Evolutionary conservation across 2,888 invertebrate genomes (phyloP).

Genomic region (Diplolepis rosae): DNA sequence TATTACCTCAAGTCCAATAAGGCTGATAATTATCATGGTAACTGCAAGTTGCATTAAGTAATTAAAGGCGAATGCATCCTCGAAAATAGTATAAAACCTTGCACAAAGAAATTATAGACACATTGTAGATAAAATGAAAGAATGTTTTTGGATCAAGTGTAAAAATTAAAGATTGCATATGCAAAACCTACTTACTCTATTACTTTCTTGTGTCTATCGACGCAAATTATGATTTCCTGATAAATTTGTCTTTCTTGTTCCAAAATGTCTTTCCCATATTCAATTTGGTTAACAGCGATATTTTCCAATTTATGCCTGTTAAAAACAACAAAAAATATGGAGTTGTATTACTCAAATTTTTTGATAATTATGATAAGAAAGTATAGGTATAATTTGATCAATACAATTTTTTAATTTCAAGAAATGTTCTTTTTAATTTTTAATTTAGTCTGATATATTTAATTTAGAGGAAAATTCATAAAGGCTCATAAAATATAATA

Average conservation of each 20-base stretch:
- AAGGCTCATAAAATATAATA: too few species aligned
- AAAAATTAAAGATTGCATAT: too few species aligned
- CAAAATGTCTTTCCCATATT: background rate
- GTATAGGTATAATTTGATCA: too few species aligned
- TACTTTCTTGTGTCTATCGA: background rate
- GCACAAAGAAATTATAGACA: background rate
- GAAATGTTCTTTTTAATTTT: too few species aligned
- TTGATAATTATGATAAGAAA: too few species aligned
- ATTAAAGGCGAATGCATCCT: background rate
- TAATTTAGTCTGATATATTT: too few species aligned
- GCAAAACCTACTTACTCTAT: background rate
- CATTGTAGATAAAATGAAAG: too few species aligned
- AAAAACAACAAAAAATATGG: background rate
- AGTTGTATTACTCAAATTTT: too few species aligned
- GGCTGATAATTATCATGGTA: background rate
- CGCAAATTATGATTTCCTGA: background rate
- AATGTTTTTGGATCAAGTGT: too few species aligned
- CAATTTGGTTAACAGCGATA: background rate
- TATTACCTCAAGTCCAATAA: background rate
- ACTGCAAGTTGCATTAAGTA: background rate
- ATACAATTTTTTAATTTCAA: too few species aligned
- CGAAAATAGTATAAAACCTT: background rate
- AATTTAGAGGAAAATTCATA: too few species aligned
- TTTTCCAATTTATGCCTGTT: background rate
- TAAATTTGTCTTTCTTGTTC: background rate